Conservation (phyloP, 2,888 invertebrate species). For the Empis stercorea region DNA sequence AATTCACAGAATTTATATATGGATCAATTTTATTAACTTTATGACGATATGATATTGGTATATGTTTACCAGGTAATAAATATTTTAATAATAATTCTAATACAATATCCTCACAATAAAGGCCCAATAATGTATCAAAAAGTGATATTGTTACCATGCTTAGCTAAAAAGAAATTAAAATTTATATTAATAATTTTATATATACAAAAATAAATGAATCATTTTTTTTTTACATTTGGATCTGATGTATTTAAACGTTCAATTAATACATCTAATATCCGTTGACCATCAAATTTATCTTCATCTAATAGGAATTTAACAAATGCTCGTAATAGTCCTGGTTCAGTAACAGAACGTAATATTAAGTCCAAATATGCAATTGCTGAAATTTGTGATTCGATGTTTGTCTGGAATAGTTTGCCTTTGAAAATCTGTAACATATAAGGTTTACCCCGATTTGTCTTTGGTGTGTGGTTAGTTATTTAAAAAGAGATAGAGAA, state of each 20-base stretch:
- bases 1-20: constrained; percentile 59
- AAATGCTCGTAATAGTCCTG: constrained; percentile 68
- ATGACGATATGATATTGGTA: constrained; percentile 58
- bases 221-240: constrained; percentile 48
- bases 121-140: constrained; percentile 77
- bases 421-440: constrained; percentile 37
- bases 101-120: constrained; percentile 95
- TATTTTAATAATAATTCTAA: constrained; percentile 78
- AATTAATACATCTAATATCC: constrained; percentile 70
- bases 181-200: too few relatives aligned
- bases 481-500: constrained; percentile 5
- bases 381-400: constrained; percentile 80
- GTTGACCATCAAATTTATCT: constrained; percentile 71
- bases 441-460: constrained; percentile 26
- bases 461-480: constrained; percentile 33
- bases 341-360: constrained; percentile 72
- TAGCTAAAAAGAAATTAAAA: too few relatives aligned
- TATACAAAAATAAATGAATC: constrained; percentile 7
- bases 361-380: constrained; percentile 88
- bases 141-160: constrained; percentile 81
- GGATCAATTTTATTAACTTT: constrained; percentile 58
- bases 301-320: constrained; percentile 71
- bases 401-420: constrained; percentile 61
- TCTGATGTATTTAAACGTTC: constrained; percentile 59
- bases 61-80: constrained; percentile 66